These are phyloP conservation scores for Oxygymnocypris stewartii DNA, from an alignment of 2,113 vertebrate genomes.

Conservation along the genomic window DNA sequence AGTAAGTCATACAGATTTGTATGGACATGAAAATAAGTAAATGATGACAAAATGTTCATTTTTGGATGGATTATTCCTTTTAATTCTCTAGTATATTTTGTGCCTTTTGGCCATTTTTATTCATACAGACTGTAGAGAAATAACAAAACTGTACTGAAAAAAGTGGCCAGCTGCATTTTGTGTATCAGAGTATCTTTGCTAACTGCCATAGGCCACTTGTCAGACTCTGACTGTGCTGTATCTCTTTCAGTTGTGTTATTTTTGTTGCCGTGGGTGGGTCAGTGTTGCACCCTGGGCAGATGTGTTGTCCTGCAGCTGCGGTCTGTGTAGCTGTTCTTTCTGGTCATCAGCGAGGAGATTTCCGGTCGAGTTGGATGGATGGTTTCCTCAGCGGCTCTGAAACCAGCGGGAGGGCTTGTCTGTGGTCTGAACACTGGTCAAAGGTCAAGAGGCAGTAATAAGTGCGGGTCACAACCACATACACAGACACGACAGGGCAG, in stretches of 20 bases:
- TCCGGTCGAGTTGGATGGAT: conserved; percentile 13
- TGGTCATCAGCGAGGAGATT: conserved; percentile 17
- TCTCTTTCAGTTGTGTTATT: background rate
- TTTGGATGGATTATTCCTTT: background rate
- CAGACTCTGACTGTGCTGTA: background rate
- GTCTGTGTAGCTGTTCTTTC: conserved; percentile 7
- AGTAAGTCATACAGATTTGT: background rate
- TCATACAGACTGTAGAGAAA: background rate
- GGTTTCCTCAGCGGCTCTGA: conserved; percentile 15
- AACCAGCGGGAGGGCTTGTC: conserved; percentile 35
- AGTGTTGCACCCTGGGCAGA: conserved; percentile 12
- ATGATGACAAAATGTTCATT: background rate
- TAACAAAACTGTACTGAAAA: background rate
- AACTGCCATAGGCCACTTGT: background rate
- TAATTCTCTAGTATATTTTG: background rate
- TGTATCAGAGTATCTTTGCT: background rate
- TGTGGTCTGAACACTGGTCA: conserved; percentile 16
- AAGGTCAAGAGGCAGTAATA: conserved; percentile 30
- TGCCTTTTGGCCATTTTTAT: background rate
- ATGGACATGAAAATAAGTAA: background rate
- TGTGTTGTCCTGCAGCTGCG: conserved; percentile 21
- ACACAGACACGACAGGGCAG: background rate
- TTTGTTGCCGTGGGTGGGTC: background rate
- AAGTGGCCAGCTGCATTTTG: background rate
- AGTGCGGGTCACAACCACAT: background rate